A percentile compares a stretch with the other conserved stretches of the same genome.
phyloP scores from a whole-genome alignment of 2,113 vertebrate genomes.

The Oreochromis niloticus region DNA sequence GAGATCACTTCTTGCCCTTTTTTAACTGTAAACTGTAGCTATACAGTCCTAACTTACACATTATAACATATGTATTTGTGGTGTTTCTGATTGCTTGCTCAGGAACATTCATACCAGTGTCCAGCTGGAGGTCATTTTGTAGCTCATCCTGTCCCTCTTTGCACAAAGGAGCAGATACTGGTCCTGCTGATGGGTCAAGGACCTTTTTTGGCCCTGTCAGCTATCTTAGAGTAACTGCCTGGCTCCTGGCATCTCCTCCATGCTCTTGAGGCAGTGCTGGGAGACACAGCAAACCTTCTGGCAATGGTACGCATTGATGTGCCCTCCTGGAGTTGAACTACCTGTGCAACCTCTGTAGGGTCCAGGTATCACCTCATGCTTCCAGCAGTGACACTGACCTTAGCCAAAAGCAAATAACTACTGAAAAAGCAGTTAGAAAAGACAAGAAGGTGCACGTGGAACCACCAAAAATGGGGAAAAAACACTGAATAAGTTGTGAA shows the following conservation, averaged over 20 bases:
- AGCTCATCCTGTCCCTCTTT: not conserved
- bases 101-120: accelerated
- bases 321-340: not conserved
- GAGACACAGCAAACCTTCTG: not conserved
- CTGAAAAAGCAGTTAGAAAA: not conserved
- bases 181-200: not conserved
- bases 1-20: not conserved
- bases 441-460: not conserved
- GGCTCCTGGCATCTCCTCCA: not conserved
- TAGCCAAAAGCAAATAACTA: not conserved
- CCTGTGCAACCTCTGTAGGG: not conserved
- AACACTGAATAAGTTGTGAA: not conserved
- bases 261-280: not conserved
- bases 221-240: not conserved
- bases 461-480: not conserved
- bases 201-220: not conserved
- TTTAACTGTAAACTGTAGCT: not conserved
- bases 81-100: not conserved
- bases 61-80: not conserved
- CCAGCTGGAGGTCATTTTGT: not conserved
- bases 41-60: not conserved
- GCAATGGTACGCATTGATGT: not conserved
- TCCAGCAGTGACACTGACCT: not conserved
- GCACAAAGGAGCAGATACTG: not conserved
- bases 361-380: not conserved